These are phyloP conservation scores for Hyperoodon ampullatus DNA, from an alignment of 2,113 vertebrate genomes.

Conservation along the genomic window DNA sequence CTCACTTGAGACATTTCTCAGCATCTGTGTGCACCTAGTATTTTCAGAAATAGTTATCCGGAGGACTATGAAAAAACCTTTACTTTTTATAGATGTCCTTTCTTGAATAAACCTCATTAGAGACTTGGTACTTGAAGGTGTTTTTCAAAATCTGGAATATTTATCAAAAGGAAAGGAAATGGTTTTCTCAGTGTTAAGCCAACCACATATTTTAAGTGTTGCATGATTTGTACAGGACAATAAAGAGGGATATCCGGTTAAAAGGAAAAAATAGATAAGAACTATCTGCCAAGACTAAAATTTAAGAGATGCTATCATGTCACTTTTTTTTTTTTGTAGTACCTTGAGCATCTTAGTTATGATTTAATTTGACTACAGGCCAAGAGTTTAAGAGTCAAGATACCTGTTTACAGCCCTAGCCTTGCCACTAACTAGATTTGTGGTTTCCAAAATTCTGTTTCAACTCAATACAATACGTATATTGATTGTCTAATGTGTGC, in stretches of 20 bases:
- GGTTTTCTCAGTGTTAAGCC: constrained; percentile 64
- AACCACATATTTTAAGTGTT: constrained; percentile 73
- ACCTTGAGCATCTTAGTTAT: constrained; percentile 48
- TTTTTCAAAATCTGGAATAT: constrained; percentile 72
- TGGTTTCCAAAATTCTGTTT: background rate
- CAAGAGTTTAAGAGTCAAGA: constrained; percentile 30
- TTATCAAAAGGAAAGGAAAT: constrained; percentile 77
- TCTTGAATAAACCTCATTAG: constrained; percentile 62
- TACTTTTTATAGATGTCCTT: constrained; percentile 62
- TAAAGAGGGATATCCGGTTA: constrained; percentile 73
- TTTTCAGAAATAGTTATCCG: constrained; percentile 42
- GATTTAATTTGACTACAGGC: constrained; percentile 45
- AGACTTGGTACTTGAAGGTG: constrained; percentile 51
- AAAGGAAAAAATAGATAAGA: constrained; percentile 69
- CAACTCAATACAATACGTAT: background rate
- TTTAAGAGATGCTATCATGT: constrained; percentile 61
- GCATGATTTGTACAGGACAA: constrained; percentile 71
- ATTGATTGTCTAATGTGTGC: background rate
- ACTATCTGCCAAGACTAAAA: constrained; percentile 63
- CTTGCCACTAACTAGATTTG: background rate
- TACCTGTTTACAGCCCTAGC: background rate
- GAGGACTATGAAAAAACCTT: constrained; percentile 35
- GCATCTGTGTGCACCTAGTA: background rate
- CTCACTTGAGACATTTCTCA: constrained; percentile 18
- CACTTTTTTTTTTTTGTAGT: constrained; percentile 1